Evolutionary conservation across 2,113 vertebrate genomes (phyloP), one percentile per base, ranked within the genome.

Genomic region (Pluvialis apricaria): DNA sequence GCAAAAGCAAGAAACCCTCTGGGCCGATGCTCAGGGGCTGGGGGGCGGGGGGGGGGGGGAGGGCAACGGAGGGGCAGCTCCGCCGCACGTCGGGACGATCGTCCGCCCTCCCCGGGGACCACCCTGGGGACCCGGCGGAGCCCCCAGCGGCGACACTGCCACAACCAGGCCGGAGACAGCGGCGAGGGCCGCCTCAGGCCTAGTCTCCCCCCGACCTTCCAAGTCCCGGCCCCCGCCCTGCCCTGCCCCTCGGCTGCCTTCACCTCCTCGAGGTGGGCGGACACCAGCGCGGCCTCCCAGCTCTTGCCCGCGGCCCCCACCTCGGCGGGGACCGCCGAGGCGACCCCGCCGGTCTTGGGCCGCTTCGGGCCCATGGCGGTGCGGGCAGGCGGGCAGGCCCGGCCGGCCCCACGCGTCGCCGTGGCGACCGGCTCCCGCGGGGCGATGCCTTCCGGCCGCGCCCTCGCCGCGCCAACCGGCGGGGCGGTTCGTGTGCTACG

Each of bases 191-290:
- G 29, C 49, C 55, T 15, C 7, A 17, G 6, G 19, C 57, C 32
- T 10, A 17, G 10, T 18, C 3, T 14, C 26, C 17, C 2, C 15
- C n/a, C 40, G 42, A 31, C 5, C 11, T 24, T 11, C 21, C 21
- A 9, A 9, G 11, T 3, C 61, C 47, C 69, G 6, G 4, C 21
- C 5, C 47, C 38, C 26, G 26, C 28, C 52, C 22, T 11, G 32
- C 47, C 22, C 49, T 64, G 32, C 36, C 79, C 64, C 26, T 15
- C 34, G 2, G 57, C 81, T 32, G 76, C 88, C 55, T 80, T 97
- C 94, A 98, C 98, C 98, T 98, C 97, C 64, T 98, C 97, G 44
- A 98, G 91, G 13, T 13, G 96, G 26, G 97, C 97, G 34, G 97
- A 85, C 81, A 97, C 95, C 80, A 98, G 97, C 20, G 75, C 97